Evolutionary conservation across 30 jellyfish, hydroid and myxozoan genomes (phyloP).

Genomic region (Hydractinia symbiolongicarpus): DNA sequence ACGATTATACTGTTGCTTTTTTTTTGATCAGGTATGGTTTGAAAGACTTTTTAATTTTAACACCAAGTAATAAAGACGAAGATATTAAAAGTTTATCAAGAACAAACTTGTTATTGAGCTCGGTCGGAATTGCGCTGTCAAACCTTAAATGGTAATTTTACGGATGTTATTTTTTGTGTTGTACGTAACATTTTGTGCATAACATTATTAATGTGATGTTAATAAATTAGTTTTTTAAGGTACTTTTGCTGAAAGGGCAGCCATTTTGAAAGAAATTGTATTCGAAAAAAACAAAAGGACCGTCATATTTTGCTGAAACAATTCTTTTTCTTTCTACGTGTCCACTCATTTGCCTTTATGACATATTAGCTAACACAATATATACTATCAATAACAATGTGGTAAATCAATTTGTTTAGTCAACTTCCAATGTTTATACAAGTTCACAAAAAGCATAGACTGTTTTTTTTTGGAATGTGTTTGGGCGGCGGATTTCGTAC

Average conservation of each 20-base stretch:
- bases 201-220: neutral
- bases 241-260: no score
- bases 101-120: constrained; percentile 66
- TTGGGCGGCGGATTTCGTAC: constrained; percentile 71
- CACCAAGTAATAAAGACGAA: constrained; percentile 62
- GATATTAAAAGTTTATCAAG: constrained; percentile 63
- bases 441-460: constrained; percentile 62
- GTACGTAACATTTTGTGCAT: neutral
- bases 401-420: constrained; percentile 26
- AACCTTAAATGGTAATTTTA: constrained; percentile 58
- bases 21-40: constrained; percentile 63
- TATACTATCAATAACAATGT: no score
- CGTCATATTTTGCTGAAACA: no score
- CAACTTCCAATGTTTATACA: constrained; percentile 83
- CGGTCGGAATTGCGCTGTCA: constrained; percentile 75
- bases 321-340: no score
- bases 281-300: no score
- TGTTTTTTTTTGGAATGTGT: constrained; percentile 65
- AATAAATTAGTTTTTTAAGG: neutral
- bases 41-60: constrained; percentile 64
- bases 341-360: no score
- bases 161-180: neutral
- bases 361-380: no score
- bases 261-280: no score
- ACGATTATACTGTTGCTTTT: neutral